These are phyloP conservation scores for Cacoxenus indagator DNA, from an alignment of 2,888 invertebrate species.

Conservation along the genomic window DNA sequence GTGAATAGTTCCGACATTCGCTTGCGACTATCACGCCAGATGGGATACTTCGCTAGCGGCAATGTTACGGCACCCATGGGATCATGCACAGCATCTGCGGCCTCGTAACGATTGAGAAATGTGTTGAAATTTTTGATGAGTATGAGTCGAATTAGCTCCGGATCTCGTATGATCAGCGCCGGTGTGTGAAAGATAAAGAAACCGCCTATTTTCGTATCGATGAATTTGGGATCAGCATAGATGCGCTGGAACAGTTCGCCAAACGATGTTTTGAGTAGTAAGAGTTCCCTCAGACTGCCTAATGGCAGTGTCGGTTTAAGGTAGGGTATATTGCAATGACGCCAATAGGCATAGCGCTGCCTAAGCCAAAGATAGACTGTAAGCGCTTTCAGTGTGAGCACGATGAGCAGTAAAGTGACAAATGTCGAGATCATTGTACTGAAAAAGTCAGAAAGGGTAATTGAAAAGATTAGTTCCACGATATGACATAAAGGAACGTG, in stretches of 20 bases:
- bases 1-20: slow-evolving; percentile 59
- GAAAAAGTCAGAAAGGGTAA: too few species aligned
- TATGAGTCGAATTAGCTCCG: slow-evolving; percentile 68
- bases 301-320: slow-evolving; percentile 59
- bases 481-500: too few species aligned
- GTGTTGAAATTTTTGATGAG: slow-evolving; percentile 66
- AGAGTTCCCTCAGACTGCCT: slow-evolving; percentile 68
- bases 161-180: slow-evolving; percentile 69
- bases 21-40: slow-evolving; percentile 58
- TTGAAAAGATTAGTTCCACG: too few species aligned
- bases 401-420: slow-evolving; percentile 17
- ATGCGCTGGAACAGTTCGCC: slow-evolving; percentile 64
- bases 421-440: background rate
- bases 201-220: slow-evolving; percentile 57
- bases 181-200: slow-evolving; percentile 71
- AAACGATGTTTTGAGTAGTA: slow-evolving; percentile 60
- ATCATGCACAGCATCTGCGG: slow-evolving; percentile 56
- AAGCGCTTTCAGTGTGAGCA: slow-evolving; percentile 30
- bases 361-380: slow-evolving; percentile 33
- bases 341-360: slow-evolving; percentile 54
- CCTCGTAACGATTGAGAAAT: slow-evolving; percentile 63
- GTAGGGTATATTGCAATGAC: slow-evolving; percentile 55
- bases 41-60: slow-evolving; percentile 60
- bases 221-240: slow-evolving; percentile 51
- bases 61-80: slow-evolving; percentile 52